A percentile compares a stretch with the other conserved stretches of the same genome.
Conservation (phyloP, 2,113 vertebrate genomes). For the Spizaetus ornatus region DNA sequence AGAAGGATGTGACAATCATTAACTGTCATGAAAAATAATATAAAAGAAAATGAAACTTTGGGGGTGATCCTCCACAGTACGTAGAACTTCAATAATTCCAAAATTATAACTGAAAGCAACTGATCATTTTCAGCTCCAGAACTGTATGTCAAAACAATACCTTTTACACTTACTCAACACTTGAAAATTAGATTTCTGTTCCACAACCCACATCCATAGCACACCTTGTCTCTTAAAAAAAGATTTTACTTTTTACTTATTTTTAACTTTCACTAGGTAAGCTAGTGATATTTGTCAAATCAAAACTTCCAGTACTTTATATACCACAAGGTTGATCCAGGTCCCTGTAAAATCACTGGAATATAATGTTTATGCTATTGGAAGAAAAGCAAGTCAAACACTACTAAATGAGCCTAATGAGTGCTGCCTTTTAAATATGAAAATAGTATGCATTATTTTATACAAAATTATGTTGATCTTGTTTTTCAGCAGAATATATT, state of each 20-base stretch:
- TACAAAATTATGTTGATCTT: background rate
- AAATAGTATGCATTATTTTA: rapidly evolving
- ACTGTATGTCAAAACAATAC: background rate
- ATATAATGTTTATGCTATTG: background rate
- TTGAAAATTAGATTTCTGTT: background rate
- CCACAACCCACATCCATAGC: background rate
- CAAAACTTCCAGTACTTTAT: background rate
- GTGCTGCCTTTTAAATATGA: rapidly evolving
- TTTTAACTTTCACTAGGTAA: background rate
- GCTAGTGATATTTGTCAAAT: background rate
- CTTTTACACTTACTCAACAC: background rate
- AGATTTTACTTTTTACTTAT: background rate
- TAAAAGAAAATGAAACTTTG: background rate
- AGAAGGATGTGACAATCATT: background rate
- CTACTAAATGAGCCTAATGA: background rate
- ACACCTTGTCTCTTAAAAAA: background rate
- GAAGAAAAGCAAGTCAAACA: background rate
- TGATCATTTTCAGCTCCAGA: background rate
- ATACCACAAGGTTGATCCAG: background rate
- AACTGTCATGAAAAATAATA: background rate
- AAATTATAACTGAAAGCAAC: background rate
- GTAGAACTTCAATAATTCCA: background rate
- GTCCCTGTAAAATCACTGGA: background rate
- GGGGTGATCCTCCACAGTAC: background rate
- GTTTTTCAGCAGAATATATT: background rate